Conservation (phyloP, 1,140 invertebrate species). For the Drosophila bifasciata region DNA sequence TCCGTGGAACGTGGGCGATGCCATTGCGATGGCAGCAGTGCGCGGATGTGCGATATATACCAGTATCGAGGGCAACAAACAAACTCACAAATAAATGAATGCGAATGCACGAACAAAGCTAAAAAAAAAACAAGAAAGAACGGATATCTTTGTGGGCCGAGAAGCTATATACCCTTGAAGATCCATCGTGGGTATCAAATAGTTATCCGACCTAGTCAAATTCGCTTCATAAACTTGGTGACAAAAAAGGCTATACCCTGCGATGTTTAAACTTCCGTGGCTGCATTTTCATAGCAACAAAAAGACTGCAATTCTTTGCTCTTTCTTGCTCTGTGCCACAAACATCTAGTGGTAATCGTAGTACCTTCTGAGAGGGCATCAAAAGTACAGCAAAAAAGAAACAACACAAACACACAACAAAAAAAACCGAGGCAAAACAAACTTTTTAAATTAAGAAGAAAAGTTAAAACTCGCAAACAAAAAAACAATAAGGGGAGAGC, state of each 20-base stretch:
- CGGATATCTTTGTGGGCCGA: background rate
- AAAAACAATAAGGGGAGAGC: slow-evolving; percentile 39
- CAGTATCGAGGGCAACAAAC: slow-evolving; percentile 25
- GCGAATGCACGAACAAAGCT: slow-evolving; percentile 50
- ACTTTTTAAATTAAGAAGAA: slow-evolving; percentile 81
- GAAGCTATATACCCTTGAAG: too few species aligned
- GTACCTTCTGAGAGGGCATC: too few species aligned
- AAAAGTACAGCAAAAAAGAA: slow-evolving; percentile 20
- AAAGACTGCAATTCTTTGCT: too few species aligned
- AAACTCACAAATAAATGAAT: slow-evolving; percentile 66
- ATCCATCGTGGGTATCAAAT: too few species aligned
- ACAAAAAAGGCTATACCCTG: too few species aligned
- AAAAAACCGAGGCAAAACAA: slow-evolving; percentile 47
- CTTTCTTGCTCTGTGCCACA: too few species aligned
- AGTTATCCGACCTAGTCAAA: too few species aligned
- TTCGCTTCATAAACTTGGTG: too few species aligned
- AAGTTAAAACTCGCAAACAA: slow-evolving; percentile 74
- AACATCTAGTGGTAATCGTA: too few species aligned
- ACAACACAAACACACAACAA: slow-evolving; percentile 11
- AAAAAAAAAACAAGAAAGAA: slow-evolving; percentile 48
- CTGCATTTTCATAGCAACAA: too few species aligned
- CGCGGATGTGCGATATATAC: slow-evolving; percentile 9
- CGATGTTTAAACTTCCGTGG: too few species aligned
- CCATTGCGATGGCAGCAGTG: slow-evolving; percentile 1
- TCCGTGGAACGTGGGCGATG: slow-evolving; percentile 30